Base-by-base conservation (phyloP, 1,140 invertebrate genomes). In the Camponotus floridanus region DNA sequence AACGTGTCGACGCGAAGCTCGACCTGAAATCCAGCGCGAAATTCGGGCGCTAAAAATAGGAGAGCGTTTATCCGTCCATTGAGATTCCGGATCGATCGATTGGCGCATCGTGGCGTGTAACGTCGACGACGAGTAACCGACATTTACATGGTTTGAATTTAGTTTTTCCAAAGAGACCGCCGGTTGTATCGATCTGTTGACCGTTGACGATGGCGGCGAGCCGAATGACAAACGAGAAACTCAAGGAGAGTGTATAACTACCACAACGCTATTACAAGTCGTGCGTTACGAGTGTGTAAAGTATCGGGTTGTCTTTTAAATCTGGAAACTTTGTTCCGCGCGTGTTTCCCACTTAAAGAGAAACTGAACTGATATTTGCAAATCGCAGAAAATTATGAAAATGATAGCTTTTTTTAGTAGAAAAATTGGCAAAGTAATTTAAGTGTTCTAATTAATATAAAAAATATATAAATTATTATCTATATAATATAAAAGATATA, bases 71-170 rank as follows among this genome's bases (percentile, higher is more conserved):
- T 39, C 68, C 79, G 68, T 83, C 79, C 79, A 83, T 83, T 83
- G 79, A 83, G 79, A 83, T 73, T 83, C 79, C 79, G 39, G 31
- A 74, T 74, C 79, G 79, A 83, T 83, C 79, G 79, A 73, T 39
- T 31, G 70, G 70, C 79, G 79, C 79, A 74, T 83, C 55, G 68
- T 83, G 68, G 36, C 79, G 55, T 74, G 79, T 83, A 74, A 83
- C 79, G 21, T 51, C 48, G 48, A 31, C 68, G 33, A 70, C 64
- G 79, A 48, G 39, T 83, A 83, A 83, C 79, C 79, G 79, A 83
- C 68, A 83, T 81, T 70, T 81, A 81, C 79, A 81, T 83, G 55
- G 68, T 74, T 83, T 83, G 68, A 83, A 83, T 83, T 83, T 83
- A 57, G 79, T 74, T 83, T 83, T 74, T 73, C 57, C 79, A 83